Base-by-base conservation (phyloP, 1,140 invertebrate genomes). In the Nymphalis io region DNA sequence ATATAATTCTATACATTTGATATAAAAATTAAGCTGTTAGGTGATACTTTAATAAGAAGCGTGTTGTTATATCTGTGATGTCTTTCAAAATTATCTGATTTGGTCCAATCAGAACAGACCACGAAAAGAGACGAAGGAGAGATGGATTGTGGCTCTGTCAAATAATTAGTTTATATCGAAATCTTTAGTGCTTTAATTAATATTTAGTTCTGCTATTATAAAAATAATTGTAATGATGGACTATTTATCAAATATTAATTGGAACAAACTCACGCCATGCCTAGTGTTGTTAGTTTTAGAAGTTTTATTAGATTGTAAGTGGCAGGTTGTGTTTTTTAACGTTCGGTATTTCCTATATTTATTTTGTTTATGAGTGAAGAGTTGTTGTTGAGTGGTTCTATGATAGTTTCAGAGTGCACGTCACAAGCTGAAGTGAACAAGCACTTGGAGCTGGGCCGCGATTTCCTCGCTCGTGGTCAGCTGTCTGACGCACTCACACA, bases 401-500 rank as follows among this genome's bases (percentile, higher is more conserved):
- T 58, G 46, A 65, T 82, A 94, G 95, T 94, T 87, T 93, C 94
- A 78, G 93, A 94, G 68, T 93, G 93, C 74, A 92, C 94, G 39
- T 93, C 93, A 75, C 94, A 94, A 75, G 93, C 94, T 38, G 98
- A 99, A 88, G 95, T 99, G 51, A 95, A 98, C 78, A 96, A 95
- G 82, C 98, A 99, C 93, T 93, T 99, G 83, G 96, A 99, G 86
- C 93, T 98, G 87, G 98, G 98, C 1, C 96, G 96, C 88, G 95
- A 98, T 78, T 96, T 99, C 85, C 92, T 99, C 74, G 95, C 96
- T 8, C 95, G 95, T 76, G 98, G 98, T 53, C 97, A 99, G 87
- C 94, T 99, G 60, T 96, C 97, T 57, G 99, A 99, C 93, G 99
- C 99, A 0, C 90, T 99, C 27, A 96, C 96, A 57, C 98, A 99